Conservation (phyloP, 2,113 vertebrate species). For the Daboia siamensis region DNA sequence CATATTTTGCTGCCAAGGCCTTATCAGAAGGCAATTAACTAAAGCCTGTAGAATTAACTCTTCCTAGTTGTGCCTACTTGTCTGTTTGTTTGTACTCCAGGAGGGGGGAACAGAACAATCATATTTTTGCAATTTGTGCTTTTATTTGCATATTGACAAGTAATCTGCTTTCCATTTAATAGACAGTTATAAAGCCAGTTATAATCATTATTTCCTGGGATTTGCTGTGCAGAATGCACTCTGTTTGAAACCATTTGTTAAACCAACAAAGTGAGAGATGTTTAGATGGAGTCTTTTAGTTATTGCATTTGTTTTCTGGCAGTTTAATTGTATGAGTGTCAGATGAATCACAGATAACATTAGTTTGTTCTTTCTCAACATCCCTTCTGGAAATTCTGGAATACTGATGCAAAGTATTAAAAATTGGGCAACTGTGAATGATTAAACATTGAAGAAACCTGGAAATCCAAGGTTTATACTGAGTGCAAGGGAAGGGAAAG, state of each 20-base stretch:
- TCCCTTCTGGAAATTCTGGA: neutral
- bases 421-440: neutral
- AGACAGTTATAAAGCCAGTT: constrained; percentile 53
- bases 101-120: too few relatives aligned
- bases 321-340: constrained; percentile 68
- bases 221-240: constrained; percentile 56
- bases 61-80: too few relatives aligned
- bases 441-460: neutral
- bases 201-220: constrained; percentile 61
- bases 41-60: too few relatives aligned
- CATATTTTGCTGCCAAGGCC: too few relatives aligned
- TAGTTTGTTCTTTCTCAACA: constrained; percentile 50
- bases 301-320: constrained; percentile 48
- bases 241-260: constrained; percentile 54
- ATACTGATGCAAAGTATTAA: constrained; percentile 9
- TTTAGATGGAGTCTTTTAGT: neutral
- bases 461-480: neutral
- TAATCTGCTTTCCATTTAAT: constrained; percentile 52
- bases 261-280: constrained; percentile 34
- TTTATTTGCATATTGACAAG: constrained; percentile 55
- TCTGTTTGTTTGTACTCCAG: too few relatives aligned
- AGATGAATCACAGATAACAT: constrained; percentile 61
- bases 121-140: constrained; percentile 32
- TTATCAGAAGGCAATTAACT: too few relatives aligned
- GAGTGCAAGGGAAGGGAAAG: neutral